Conservation (phyloP, 2,797 vertebrate species). For the Luscinia megarhynchos region DNA sequence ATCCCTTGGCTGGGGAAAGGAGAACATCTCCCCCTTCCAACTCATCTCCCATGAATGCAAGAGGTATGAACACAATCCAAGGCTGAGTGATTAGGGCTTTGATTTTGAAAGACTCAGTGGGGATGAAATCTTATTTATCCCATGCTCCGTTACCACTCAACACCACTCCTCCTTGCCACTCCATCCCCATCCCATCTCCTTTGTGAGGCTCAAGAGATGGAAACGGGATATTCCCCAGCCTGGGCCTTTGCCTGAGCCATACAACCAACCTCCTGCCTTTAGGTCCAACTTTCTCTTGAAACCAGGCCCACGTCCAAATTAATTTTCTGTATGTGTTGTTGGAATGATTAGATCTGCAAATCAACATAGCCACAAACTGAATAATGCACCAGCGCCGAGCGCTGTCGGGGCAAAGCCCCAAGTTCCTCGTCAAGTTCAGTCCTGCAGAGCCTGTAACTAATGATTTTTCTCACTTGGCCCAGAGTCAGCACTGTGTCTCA, state of each 20-base stretch:
- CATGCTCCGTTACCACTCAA: neutral
- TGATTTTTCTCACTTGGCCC: conserved; percentile 66
- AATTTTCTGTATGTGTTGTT: conserved; percentile 69
- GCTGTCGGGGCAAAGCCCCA: conserved; percentile 57
- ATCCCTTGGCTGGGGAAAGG: neutral
- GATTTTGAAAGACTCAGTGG: neutral
- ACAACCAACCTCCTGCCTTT: conserved; percentile 61
- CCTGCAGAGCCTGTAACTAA: conserved; percentile 72
- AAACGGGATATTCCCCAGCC: neutral
- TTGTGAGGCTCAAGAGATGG: neutral
- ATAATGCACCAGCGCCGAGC: conserved; percentile 54
- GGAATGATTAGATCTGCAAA: conserved; percentile 71
- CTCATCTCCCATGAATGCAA: neutral
- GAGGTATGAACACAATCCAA: neutral
- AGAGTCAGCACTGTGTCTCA: conserved; percentile 45
- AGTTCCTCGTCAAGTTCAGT: conserved; percentile 64
- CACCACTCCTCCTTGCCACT: neutral
- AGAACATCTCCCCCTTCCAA: neutral
- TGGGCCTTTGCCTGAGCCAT: conserved; percentile 47
- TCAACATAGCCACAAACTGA: conserved; percentile 68
- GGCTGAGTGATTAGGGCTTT: neutral
- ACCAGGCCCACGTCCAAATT: conserved; percentile 61
- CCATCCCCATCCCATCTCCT: neutral
- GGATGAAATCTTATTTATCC: neutral
- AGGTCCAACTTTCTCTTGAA: conserved; percentile 73